Evolutionary conservation across 2,113 vertebrate genomes (phyloP), one percentile per base, ranked within the genome.

Genomic region (Rhea americana): DNA sequence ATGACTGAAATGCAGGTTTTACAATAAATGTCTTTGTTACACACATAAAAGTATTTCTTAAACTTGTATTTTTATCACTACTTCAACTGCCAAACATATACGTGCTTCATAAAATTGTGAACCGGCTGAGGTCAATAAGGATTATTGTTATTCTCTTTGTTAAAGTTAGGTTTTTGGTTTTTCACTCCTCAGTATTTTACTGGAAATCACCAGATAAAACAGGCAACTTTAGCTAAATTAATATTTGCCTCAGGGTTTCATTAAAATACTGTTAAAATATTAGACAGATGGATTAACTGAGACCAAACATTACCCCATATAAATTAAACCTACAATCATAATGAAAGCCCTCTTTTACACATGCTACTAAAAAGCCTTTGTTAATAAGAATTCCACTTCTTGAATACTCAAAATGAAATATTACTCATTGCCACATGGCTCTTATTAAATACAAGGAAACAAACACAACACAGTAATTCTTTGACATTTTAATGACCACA

Each of bases 381-480:
- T 95, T 93, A 93, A 30, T 59, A 93, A 80, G 75, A 91, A 87
- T 83, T 92, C 68, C 67, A 37, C 82, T 73, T 82, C 71, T 94
- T 91, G 85, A 72, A 63, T 50, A 91, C 67, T 85, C 72, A 90
- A 87, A 95, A 91, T 77, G 79, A 93, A 94, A 82, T 81, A 95
- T 93, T 96, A 85, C 93, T 95, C 82, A 43, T 77, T 88, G 85
- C 93, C 95, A 95, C 88, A 95, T 95, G 95, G 95, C n/a, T 95
- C 30, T 17, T 88, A 91, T 93, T 95, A 95, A 95, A 90, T 66
- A 93, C 85, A 95, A 77, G 72, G 85, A 91, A 95, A 93, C 93
- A 95, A 96, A 96, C 87, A 95, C 87, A 92, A 0, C 93, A 95
- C 82, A 91, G 72, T 74, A 71, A 80, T 82, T 63, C 95, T 95